phyloP scores from a whole-genome alignment of 2,888 invertebrate genomes.

The Latrodectus hesperus region DNA sequence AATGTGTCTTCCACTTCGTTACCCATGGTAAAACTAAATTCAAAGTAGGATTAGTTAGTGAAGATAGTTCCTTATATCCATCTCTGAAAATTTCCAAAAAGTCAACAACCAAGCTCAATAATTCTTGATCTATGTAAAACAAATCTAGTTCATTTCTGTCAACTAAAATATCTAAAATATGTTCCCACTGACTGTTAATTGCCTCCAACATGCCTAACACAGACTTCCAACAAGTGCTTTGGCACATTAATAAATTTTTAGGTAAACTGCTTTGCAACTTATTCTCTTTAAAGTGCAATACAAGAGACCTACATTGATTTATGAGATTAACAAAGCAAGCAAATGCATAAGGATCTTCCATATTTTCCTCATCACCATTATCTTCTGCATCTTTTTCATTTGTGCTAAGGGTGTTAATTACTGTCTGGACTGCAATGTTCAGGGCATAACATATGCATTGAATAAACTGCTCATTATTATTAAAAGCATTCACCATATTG shows the following conservation, averaged over 20 bases:
- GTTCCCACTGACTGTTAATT: slow-evolving; percentile 66
- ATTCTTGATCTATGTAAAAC: slow-evolving; percentile 57
- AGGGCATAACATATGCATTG: slow-evolving; percentile 65
- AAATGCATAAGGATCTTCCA: slow-evolving; percentile 59
- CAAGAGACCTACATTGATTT: slow-evolving; percentile 55
- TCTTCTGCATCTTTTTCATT: slow-evolving; percentile 44
- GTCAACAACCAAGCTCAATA: slow-evolving; percentile 56
- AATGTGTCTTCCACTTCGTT: slow-evolving; percentile 63
- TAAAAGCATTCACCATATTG: slow-evolving; percentile 65
- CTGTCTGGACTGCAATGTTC: slow-evolving; percentile 61
- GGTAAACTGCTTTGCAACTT: slow-evolving; percentile 58
- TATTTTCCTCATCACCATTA: background rate
- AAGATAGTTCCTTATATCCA: slow-evolving; percentile 57
- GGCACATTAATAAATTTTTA: slow-evolving; percentile 52
- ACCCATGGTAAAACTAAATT: slow-evolving; percentile 65
- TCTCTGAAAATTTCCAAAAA: slow-evolving; percentile 64
- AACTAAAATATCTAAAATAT: slow-evolving; percentile 46
- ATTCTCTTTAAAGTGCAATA: slow-evolving; percentile 60
- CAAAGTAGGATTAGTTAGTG: slow-evolving; percentile 50
- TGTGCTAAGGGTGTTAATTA: slow-evolving; percentile 49
- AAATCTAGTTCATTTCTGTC: slow-evolving; percentile 48
- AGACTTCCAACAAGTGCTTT: slow-evolving; percentile 61
- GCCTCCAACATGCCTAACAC: slow-evolving; percentile 57
- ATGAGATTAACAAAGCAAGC: slow-evolving; percentile 60
- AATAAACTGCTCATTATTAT: slow-evolving; percentile 55